phyloP scores from a whole-genome alignment of 53 echinoderm and acorn worm genomes.

The Stichopus horrens region DNA sequence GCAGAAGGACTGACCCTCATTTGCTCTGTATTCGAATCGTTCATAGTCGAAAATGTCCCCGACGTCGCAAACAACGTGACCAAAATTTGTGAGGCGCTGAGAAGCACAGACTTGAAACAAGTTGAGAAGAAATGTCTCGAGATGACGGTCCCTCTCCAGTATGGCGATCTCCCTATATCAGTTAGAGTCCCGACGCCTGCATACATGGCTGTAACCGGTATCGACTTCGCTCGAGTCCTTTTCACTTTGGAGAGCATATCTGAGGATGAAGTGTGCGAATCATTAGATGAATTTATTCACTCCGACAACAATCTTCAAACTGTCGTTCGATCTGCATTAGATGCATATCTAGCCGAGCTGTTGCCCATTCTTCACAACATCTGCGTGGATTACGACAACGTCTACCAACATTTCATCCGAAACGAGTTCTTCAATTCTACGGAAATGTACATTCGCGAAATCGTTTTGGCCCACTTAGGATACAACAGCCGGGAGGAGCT shows the following conservation, averaged over 20 bases:
- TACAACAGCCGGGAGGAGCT: neutral
- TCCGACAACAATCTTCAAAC: slow-evolving; percentile 16
- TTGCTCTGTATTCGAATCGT: slow-evolving; percentile 11
- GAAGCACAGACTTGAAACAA: neutral
- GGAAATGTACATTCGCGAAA: neutral
- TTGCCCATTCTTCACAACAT: neutral
- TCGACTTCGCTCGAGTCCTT: neutral
- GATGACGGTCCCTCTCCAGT: neutral
- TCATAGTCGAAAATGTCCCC: neutral
- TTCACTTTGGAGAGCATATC: neutral
- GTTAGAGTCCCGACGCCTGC: neutral
- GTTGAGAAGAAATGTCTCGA: neutral
- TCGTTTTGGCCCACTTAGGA: slow-evolving; percentile 12
- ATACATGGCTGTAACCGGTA: neutral
- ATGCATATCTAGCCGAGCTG: neutral
- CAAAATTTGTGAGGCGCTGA: neutral
- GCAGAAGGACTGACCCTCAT: neutral
- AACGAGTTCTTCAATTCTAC: too few relatives aligned
- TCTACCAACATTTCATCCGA: neutral
- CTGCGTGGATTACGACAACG: slow-evolving; percentile 10
- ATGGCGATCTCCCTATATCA: neutral
- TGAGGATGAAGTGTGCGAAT: neutral
- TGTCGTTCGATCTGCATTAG: neutral
- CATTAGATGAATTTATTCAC: neutral
- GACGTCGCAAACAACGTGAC: neutral